Base-by-base conservation (phyloP, 1,140 invertebrate genomes). In the Gonioctena quinquepunctata region DNA sequence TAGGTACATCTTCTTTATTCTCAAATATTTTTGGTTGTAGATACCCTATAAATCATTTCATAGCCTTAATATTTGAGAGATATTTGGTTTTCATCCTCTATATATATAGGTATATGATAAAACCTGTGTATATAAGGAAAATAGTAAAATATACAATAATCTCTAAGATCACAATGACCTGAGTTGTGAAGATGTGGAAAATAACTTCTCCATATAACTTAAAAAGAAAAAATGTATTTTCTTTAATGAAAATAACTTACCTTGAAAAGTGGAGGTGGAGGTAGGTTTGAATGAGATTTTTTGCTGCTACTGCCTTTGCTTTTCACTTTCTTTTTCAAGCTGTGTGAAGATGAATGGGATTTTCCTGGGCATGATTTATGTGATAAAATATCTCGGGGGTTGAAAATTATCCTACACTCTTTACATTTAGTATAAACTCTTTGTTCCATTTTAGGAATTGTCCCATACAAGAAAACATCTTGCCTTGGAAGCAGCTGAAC, bases 401-500 rank as follows among this genome's bases (percentile, higher is more conserved):
- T 77, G 63, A 77, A 79, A 16, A 79, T 76, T 42, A 70, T 52
- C 21, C 73, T 67, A 70, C 77, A 79, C 28, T 74, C 72, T 62
- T 68, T 76, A 60, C 77, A 79, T 65, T 69, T 73, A 56, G 62
- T 72, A 63, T 71, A 77, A 13, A 74, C 57, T 54, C 76, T 69
- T 64, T 76, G 62, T 69, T 79, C 77, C 70, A 77, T 70, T 69
- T 77, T 74, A n/a, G 77, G 77, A 66, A 77, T 75, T 13, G 69
- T 75, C 21, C 77, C 77, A 72, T 77, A 77, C 21, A 79, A 50
- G 16, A 69, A 68, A 33, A 77, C 73, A 70, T 76, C 72, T 26
- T 73, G 66, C 50, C 77, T 70, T 5, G 76, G 77, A 13, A 79
- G 71, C 8, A 75, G 65, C 16, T 72, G 67, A 18, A 79, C 76